phyloP scores from a whole-genome alignment of 2,888 invertebrate genomes.

The Emmelina monodactyla region DNA sequence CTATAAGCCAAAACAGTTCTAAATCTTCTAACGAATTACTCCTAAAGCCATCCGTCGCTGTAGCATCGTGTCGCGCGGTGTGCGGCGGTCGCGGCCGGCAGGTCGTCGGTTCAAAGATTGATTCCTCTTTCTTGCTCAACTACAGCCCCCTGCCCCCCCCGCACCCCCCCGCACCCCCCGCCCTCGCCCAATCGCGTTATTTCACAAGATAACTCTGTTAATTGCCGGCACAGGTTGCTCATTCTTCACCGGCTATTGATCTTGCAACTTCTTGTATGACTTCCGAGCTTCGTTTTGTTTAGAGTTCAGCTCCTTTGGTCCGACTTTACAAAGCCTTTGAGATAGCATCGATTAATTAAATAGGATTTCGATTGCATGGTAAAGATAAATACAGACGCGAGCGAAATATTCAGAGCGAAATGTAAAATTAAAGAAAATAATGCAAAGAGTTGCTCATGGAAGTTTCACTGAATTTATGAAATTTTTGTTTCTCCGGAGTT shows the following conservation, averaged over 20 bases:
- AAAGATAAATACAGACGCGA: no score
- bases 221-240: constrained; percentile 56
- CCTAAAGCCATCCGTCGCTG: no score
- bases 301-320: no score
- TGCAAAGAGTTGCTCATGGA: no score
- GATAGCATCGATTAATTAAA: no score
- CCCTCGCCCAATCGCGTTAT: constrained; percentile 45
- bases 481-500: constrained; percentile 26
- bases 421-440: no score
- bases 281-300: constrained; percentile 39
- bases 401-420: no score
- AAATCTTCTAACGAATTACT: no score
- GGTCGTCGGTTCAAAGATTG: constrained; percentile 48
- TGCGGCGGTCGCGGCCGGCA: constrained; percentile 25
- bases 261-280: constrained; percentile 52
- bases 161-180: constrained; percentile 10
- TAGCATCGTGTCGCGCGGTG: constrained; percentile 22
- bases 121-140: constrained; percentile 46
- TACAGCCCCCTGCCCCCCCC: constrained; percentile 22
- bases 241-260: constrained; percentile 45
- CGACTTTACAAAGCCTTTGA: no score
- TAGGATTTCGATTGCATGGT: no score
- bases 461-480: neutral
- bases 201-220: constrained; percentile 53
- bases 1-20: no score